These are phyloP conservation scores for Polypedilum vanderplanki DNA, from an alignment of 1,140 invertebrate species.

Conservation along the genomic window DNA sequence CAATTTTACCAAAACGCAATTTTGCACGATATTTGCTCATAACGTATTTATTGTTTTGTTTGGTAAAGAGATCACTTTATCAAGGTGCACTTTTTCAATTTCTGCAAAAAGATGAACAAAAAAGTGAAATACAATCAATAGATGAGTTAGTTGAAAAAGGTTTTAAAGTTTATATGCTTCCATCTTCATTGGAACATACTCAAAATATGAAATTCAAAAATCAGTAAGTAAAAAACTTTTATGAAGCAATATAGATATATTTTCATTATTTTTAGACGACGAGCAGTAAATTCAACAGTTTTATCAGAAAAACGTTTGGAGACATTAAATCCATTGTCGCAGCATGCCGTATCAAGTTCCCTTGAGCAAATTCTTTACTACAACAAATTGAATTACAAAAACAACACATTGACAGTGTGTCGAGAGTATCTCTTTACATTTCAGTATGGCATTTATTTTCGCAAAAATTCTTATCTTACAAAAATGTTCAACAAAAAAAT, in stretches of 20 bases:
- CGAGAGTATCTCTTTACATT: conserved; percentile 21
- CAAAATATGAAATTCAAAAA: conserved; percentile 16
- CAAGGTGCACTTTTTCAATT: conserved; percentile 3
- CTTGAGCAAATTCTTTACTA: neutral
- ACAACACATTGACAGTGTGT: neutral
- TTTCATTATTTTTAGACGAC: neutral
- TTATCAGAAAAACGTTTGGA: neutral
- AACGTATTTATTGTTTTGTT: conserved; percentile 8
- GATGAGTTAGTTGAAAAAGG: neutral
- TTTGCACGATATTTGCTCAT: conserved; percentile 9
- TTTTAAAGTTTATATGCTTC: neutral
- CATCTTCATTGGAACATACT: neutral
- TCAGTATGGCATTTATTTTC: conserved; percentile 15
- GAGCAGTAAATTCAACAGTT: neutral
- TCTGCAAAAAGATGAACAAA: neutral
- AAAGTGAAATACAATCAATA: neutral
- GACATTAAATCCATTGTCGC: neutral
- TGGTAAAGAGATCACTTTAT: conserved; percentile 2
- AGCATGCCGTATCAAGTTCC: neutral
- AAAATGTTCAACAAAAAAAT: neutral
- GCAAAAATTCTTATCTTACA: conserved; percentile 1
- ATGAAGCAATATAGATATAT: neutral
- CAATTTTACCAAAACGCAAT: neutral
- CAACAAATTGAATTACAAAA: neutral
- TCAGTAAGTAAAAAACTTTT: neutral